Conservation (phyloP, 2,888 invertebrate genomes). For the Geotrupes spiniger region DNA sequence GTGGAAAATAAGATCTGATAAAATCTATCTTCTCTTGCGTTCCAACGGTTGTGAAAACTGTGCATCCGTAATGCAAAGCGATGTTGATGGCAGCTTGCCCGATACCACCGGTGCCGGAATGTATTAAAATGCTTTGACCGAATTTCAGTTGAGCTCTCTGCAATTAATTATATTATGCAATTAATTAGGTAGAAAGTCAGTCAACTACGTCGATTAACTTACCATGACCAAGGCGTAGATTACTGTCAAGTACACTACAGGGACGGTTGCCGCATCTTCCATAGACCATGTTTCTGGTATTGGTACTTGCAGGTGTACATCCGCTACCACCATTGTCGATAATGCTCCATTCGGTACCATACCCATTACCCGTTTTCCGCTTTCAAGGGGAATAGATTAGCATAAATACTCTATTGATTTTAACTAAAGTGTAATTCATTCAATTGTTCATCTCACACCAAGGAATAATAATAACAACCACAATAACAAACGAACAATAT, state of each 20-base stretch:
- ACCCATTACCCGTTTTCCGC: conserved; percentile 66
- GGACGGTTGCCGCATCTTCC: conserved; percentile 73
- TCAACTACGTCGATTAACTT: conserved; percentile 15
- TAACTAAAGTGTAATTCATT: too few species aligned
- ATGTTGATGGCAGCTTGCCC: conserved; percentile 72
- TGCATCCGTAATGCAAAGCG: conserved; percentile 61
- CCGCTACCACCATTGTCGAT: conserved; percentile 60
- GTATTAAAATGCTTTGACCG: conserved; percentile 49
- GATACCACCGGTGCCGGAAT: conserved; percentile 65
- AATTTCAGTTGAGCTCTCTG: conserved; percentile 16
- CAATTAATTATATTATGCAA: too few species aligned
- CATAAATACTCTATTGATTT: background rate
- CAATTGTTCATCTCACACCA: too few species aligned
- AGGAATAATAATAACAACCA: too few species aligned
- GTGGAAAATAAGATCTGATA: conserved; percentile 77
- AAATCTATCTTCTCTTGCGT: conserved; percentile 79
- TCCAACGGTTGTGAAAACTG: conserved; percentile 87
- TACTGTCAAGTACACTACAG: conserved; percentile 64
- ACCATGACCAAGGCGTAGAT: conserved; percentile 54
- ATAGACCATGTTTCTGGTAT: conserved; percentile 72
- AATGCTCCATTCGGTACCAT: conserved; percentile 58
- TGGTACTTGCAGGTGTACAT: conserved; percentile 58
- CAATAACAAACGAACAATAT: too few species aligned
- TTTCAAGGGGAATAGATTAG: conserved; percentile 29
- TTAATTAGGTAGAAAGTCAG: conserved; percentile 1